Conservation (phyloP, 2,888 invertebrate species). For the Morinoia aosen region DNA sequence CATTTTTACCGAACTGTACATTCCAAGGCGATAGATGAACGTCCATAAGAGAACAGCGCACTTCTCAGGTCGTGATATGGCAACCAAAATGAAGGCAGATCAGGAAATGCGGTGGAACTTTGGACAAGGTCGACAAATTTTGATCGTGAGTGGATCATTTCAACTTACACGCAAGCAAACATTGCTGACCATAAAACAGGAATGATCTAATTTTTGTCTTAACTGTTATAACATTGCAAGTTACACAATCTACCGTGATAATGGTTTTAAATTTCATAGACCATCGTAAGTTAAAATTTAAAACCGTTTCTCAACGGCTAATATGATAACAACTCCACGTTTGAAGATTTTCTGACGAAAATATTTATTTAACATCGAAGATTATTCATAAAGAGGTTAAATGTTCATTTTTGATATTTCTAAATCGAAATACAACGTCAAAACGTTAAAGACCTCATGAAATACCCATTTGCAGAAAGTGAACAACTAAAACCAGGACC, state of each 20-base stretch:
- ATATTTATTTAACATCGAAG: too few species aligned
- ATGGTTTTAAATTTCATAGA: too few species aligned
- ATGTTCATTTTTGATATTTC: too few species aligned
- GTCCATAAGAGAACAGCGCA: neutral
- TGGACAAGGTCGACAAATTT: conserved; percentile 5
- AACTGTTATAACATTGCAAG: neutral
- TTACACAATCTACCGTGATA: too few species aligned
- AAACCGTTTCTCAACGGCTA: too few species aligned
- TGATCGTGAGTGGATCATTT: neutral
- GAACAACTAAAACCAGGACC: neutral
- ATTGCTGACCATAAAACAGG: neutral
- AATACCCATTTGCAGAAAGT: neutral
- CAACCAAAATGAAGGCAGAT: conserved; percentile 13
- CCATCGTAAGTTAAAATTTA: too few species aligned
- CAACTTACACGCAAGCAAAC: neutral
- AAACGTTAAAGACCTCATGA: neutral
- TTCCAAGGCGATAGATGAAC: neutral
- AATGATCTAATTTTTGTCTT: neutral
- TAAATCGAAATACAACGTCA: too few species aligned
- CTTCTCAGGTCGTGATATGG: conserved; percentile 23
- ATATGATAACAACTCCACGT: too few species aligned
- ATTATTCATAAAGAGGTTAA: too few species aligned
- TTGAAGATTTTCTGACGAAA: too few species aligned
- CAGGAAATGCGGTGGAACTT: neutral
- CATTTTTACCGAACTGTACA: neutral